These are phyloP conservation scores for Hypena proboscidalis DNA, from an alignment of 2,888 invertebrate genomes.

Conservation along the genomic window DNA sequence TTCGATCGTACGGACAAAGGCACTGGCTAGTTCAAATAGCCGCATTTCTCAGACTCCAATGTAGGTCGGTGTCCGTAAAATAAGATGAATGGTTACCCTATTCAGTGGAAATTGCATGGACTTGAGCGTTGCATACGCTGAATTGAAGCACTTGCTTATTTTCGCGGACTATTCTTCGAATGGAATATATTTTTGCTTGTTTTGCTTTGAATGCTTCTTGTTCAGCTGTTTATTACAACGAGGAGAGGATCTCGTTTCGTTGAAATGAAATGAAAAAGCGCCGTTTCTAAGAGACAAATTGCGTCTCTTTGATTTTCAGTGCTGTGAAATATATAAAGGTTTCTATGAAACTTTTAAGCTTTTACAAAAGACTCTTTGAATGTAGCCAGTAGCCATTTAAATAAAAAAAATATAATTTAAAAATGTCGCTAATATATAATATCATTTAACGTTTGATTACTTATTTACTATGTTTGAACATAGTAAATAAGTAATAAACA, in stretches of 20 bases:
- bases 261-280: too few species aligned
- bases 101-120: constrained; percentile 46
- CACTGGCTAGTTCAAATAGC: constrained; percentile 40
- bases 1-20: constrained; percentile 36
- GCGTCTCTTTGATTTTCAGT: too few species aligned
- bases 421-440: too few species aligned
- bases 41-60: constrained; percentile 43
- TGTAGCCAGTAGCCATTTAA: too few species aligned
- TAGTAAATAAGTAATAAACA: too few species aligned
- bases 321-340: too few species aligned
- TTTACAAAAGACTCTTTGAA: too few species aligned
- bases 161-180: constrained; percentile 24
- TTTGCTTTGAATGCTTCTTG: constrained; percentile 2
- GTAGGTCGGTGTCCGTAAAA: constrained; percentile 52
- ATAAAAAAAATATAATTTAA: too few species aligned
- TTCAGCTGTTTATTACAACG: constrained; percentile 10
- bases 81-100: constrained; percentile 50
- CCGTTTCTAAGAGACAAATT: background rate
- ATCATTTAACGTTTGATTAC: too few species aligned
- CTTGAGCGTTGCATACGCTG: constrained; percentile 44
- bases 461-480: too few species aligned
- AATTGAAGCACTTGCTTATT: constrained; percentile 39
- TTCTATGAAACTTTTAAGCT: too few species aligned
- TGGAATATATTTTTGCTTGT: constrained; percentile 23
- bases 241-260: constrained; percentile 2